Conservation (phyloP, 2,797 vertebrate genomes). For the Lagorchestes hirsutus region DNA sequence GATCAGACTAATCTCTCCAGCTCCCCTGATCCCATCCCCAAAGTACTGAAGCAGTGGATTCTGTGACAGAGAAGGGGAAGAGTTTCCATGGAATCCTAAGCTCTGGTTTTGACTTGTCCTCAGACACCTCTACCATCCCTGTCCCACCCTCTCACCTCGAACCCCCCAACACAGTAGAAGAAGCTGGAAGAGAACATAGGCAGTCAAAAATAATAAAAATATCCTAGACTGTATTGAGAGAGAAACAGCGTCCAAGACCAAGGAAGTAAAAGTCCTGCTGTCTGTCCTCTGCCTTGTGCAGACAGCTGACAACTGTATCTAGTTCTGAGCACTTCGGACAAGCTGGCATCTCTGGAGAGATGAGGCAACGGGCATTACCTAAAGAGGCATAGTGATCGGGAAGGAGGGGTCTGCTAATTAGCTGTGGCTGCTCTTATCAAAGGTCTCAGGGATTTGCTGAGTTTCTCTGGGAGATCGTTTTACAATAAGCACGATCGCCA, state of each 20-base stretch:
- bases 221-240: background rate
- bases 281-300: background rate
- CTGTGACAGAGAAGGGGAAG: background rate
- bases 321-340: background rate
- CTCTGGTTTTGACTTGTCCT: background rate
- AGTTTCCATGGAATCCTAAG: background rate
- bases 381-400: background rate
- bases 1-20: background rate
- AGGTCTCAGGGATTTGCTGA: background rate
- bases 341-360: background rate
- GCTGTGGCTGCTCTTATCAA: background rate
- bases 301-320: background rate
- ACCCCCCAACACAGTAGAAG: background rate
- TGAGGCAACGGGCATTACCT: background rate
- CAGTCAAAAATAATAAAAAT: background rate
- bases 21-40: background rate
- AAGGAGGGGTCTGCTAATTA: background rate
- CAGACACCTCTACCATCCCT: background rate
- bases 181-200: background rate
- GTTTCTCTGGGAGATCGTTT: background rate
- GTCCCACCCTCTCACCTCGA: background rate
- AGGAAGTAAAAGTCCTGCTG: background rate
- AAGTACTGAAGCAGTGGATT: background rate
- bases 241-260: background rate
- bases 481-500: background rate